Conservation (phyloP, 2,113 vertebrate genomes). For the Periophthalmodon schlosseri region DNA sequence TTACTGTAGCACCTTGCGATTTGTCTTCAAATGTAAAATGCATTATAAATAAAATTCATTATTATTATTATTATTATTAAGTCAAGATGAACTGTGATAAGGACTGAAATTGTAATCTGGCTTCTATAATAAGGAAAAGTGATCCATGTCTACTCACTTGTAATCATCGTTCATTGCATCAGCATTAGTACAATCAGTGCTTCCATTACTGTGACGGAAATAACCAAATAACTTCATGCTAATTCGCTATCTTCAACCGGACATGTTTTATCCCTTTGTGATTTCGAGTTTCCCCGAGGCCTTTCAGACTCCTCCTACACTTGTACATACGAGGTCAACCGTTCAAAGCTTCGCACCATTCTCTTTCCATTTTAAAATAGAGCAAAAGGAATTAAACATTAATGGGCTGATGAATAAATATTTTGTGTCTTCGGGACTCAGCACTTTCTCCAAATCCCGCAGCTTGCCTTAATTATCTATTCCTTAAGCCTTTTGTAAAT, state of each 20-base stretch:
- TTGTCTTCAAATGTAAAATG: too few relatives aligned
- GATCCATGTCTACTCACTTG: too few relatives aligned
- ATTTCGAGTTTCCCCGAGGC: conserved; percentile 66
- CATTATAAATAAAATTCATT: too few relatives aligned
- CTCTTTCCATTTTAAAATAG: conserved; percentile 57
- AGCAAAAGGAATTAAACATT: conserved; percentile 69
- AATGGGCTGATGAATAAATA: conserved; percentile 79
- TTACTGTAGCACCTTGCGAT: too few relatives aligned
- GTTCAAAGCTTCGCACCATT: conserved; percentile 69
- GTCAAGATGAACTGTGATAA: too few relatives aligned
- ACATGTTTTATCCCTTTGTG: conserved; percentile 48
- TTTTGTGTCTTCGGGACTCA: conserved; percentile 75
- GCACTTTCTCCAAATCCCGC: conserved; percentile 66
- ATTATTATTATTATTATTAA: too few relatives aligned
- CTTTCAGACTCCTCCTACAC: conserved; percentile 57
- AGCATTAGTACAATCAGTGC: neutral
- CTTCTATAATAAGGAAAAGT: too few relatives aligned
- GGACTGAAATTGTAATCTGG: too few relatives aligned
- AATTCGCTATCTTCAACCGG: conserved; percentile 12
- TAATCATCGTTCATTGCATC: neutral
- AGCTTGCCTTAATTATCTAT: conserved; percentile 73
- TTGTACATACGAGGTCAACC: conserved; percentile 76
- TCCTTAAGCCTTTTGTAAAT: conserved; percentile 71
- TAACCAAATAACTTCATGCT: conserved; percentile 5
- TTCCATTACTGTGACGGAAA: neutral